Evolutionary conservation across 1,140 invertebrate genomes (phyloP), one percentile per base, ranked within the genome.

Genomic region (Papilio machaon): DNA sequence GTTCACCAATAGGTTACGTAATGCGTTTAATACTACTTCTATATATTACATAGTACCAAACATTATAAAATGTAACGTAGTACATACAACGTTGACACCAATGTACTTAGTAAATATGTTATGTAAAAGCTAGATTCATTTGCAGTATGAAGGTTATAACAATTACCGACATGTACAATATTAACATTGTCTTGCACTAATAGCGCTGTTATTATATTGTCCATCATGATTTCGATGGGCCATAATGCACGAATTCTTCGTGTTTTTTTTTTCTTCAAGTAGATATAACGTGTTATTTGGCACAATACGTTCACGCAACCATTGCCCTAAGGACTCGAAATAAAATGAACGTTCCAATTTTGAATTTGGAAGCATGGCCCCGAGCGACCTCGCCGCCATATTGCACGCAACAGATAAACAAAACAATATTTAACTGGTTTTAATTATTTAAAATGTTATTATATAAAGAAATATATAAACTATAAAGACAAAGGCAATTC

Each of bases 361-460:
- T 88, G 86, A 89, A 90, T 88, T 89, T 89, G 88, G 88, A 90
- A 89, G 86, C 87, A 84, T 82, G 67, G 87, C 89, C 85, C 79
- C 85, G 47, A 82, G 86, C 82, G 52, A 58, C 47, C 73, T 80
- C 82, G 81, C 80, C 74, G 87, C 85, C 90, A 91, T 92, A 91
- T 88, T 83, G 90, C 90, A 91, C 91, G 91, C 89, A 84, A 91
- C 38, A 38, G 43, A 70, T 52, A 79, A 30, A 79, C 46, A 49
- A 77, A 17, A 35, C 8, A 58, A 54, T 77, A 54, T 77, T 78
- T 11, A 9, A 23, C 30, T 70, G 11, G 30, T 70, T 70, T 35
- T 70, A 30, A 70, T 70, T 35, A 43, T 70, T 70, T 70, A 11
- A 13, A 30, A 11, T 13, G 23, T 9, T 2, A 15, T 77, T 70